phyloP scores from a whole-genome alignment of 2,113 vertebrate genomes.

The Pongo pygmaeus region DNA sequence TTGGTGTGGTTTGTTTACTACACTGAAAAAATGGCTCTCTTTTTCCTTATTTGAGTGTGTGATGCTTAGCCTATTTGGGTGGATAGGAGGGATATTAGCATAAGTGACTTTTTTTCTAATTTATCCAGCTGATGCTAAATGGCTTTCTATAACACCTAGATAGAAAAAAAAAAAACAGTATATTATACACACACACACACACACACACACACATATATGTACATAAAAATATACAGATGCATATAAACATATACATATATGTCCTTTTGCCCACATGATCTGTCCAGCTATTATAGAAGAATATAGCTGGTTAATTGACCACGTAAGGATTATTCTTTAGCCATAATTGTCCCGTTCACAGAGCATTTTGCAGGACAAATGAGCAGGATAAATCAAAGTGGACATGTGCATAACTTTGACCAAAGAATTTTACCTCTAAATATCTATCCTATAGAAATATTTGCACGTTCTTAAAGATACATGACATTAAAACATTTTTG shows the following conservation, averaged over 20 bases:
- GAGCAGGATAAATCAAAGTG: not conserved
- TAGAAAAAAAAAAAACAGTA: not conserved
- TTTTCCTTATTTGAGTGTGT: not conserved
- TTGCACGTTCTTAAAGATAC: not conserved
- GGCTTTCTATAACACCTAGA: not conserved
- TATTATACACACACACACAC: not conserved
- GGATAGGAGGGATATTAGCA: not conserved
- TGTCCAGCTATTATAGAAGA: not conserved
- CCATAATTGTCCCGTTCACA: not conserved
- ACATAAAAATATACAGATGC: not conserved
- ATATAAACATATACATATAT: not conserved
- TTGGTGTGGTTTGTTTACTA: not conserved
- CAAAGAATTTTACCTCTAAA: not conserved
- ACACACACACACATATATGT: not conserved
- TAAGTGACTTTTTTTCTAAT: not conserved
- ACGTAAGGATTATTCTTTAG: not conserved
- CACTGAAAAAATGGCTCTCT: not conserved
- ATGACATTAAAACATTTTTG: not conserved
- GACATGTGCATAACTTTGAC: not conserved
- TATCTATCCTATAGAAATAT: not conserved
- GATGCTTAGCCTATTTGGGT: not conserved
- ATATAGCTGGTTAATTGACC: not conserved
- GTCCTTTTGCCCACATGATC: not conserved
- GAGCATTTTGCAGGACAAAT: not conserved
- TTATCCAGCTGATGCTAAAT: not conserved